Base-by-base conservation (phyloP, 2,888 invertebrate species). In the Nezara viridula region DNA sequence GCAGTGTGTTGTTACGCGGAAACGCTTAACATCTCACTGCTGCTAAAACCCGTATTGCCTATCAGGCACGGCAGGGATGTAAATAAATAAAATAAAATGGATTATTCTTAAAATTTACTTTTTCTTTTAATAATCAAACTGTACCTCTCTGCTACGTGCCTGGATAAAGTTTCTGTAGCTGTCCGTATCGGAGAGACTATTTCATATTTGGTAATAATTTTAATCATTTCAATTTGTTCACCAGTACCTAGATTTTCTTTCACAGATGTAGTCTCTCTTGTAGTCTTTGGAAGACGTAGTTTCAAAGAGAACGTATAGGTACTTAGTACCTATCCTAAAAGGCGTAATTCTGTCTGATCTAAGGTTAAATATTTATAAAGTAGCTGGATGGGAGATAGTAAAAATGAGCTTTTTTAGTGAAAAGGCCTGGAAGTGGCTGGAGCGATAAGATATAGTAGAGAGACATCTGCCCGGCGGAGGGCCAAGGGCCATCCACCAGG, bases 361-460 rank as follows among this genome's bases (percentile, higher is more conserved):
- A 60, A 1, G 60, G 60, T 60, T 27, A 60, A 60, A 60, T 60
- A 60, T 60, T 60, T 60, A 60, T 60, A 60, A 60, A 60, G 60
- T 60, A 60, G 60, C 60, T 16, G 27, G 14, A 60, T 16, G 3
- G n/a, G 60, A 32, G 60, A 60, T 27, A 60, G 27, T 60, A 60
- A 40, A 77, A 77, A 40, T 77, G 77, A 44, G 37, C 40, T 44
- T 77, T 77, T 77, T 77, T 77, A 77, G 77, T 77, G 77, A 40
- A 77, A 77, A 77, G 24, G 77, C 77, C 77, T 77, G 21, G 40
- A 60, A 77, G 77, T 77, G 77, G 77, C 77, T 77, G 77, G 77
- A 40, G 77, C 19, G 77, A 77, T 77, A 77, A 77, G 77, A 77
- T 44, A 40, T 2, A 24, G 6, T 40, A 12, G 40, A 37, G 37